Base-by-base conservation (phyloP, 2,797 vertebrate species). In the Meda fulgida region DNA sequence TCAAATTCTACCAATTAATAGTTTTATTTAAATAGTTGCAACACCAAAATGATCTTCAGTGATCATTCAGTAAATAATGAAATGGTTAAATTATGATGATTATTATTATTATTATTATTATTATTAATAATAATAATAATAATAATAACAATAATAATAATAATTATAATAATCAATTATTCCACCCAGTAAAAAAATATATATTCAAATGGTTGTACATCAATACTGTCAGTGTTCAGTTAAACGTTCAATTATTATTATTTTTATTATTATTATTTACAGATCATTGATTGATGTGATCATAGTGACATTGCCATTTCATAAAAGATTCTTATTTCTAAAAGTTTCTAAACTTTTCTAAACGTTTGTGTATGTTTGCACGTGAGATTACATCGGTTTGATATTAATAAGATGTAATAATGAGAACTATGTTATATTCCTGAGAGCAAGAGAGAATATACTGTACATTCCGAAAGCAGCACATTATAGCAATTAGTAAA, bases 401-500 rank as follows among this genome's bases (percentile, higher is more conserved):
- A 78, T 65, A 65, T 46, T n/a, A 66, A 79, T 67, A 34, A 48
- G 77, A 29, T 1, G 6, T 55, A 76, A 23, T 16, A n/a, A n/a
- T n/a, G 31, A 76, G 11, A 76, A 21, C 19, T 76, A 53, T 14
- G 14, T 10, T 26, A 51, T 51, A 51, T 31, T 34, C 21, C 29
- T 1, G 18, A 53, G 29, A 36, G 21, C 6, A 16, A 36, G 26
- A 5, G 18, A 65, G 78, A 88, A 55, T 4, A 36, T n/a, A n/a
- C n/a, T n/a, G n/a, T 31, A 21, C 48, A 76, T 73, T 55, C 40
- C 1, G 4, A 63, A 78, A 78, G n/a, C 55, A 18, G 81, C 86
- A 87, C 87, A 88, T 90, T 91, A 90, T 77, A 86, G 89, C 90
- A 92, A 92, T 92, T 91, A 93, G 89, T 91, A 90, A 92, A 89